Evolutionary conservation across 2,113 vertebrate genomes (phyloP), one percentile per base, ranked within the genome.

Genomic region (Eulemur rufifrons): DNA sequence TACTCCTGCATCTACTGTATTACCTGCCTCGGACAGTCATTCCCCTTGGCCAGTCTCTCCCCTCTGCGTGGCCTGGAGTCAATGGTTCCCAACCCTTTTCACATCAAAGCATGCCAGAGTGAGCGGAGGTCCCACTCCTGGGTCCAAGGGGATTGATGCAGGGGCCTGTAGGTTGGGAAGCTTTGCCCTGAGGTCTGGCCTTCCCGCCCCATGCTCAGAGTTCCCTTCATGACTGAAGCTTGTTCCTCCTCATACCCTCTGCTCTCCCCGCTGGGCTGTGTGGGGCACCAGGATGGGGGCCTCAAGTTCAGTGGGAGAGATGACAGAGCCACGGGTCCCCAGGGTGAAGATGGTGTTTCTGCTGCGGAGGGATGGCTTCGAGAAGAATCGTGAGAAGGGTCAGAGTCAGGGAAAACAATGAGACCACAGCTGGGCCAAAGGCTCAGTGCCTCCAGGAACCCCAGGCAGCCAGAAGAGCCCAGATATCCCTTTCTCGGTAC

Each of bases 321-420:
- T 98, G 59, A 99, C 98, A 1, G 98, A 95, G 84, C 99, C 99
- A 9, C 99, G 96, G 98, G 99, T 99, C 23, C 99, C 99, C 86
- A 99, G 73, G 0, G 99, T 99, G 97, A 99, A 99, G 95, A 99
- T 99, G 23, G 99, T 99, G 98, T 99, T 99, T 96, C 99, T 99
- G 98, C 99, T 99, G 92, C 99, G 99, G 93, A 99, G 98, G 0
- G 99, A 99, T 0, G 99, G 99, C 94, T 99, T 99, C 3, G 99
- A 99, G 98, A 99, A 99, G 98, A 99, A 99, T 23, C 99, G 98
- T 99, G 98, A 15, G 93, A 97, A 76, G 97, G 92, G 86, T 91
- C 50, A 27, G 98, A 64, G 98, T 99, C 97, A 99, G 97, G 98
- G 98, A 90, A 54, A 82, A 92, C 45, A 91, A 4, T 2, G 2